Conservation (phyloP, 2,797 vertebrate species). For the Monodelphis domestica region DNA sequence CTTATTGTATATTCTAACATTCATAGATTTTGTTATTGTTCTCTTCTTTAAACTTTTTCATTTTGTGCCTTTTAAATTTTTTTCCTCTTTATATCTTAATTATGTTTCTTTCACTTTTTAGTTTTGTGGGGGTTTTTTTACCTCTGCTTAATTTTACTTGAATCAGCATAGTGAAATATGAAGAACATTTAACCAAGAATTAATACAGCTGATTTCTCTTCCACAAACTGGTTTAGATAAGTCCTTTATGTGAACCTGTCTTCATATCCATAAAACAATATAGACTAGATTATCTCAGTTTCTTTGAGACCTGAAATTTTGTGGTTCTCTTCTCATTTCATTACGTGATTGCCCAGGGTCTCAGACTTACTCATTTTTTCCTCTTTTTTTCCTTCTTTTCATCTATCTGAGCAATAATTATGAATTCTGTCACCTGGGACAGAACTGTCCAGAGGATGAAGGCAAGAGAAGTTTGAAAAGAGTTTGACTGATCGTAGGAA, state of each 20-base stretch:
- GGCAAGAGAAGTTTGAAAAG: neutral
- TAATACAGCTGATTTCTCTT: neutral
- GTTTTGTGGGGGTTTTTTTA: slow-evolving; percentile 1
- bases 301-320: neutral
- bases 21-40: neutral
- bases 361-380: neutral
- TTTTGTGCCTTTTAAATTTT: neutral
- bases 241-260: slow-evolving; percentile 10
- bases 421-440: neutral
- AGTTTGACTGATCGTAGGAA: neutral
- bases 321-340: neutral
- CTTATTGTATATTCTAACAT: neutral
- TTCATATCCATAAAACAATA: neutral
- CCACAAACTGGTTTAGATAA: neutral
- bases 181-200: slow-evolving; percentile 25
- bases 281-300: slow-evolving; percentile 15
- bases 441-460: neutral
- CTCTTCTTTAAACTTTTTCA: slow-evolving; percentile 13
- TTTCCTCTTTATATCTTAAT: neutral
- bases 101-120: neutral
- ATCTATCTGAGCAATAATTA: neutral
- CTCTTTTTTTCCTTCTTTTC: neutral
- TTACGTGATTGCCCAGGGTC: neutral
- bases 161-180: neutral
- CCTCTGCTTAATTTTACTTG: neutral